Evolutionary conservation across 2,888 invertebrate genomes (phyloP).

Genomic region (Trachelus troglodyta): DNA sequence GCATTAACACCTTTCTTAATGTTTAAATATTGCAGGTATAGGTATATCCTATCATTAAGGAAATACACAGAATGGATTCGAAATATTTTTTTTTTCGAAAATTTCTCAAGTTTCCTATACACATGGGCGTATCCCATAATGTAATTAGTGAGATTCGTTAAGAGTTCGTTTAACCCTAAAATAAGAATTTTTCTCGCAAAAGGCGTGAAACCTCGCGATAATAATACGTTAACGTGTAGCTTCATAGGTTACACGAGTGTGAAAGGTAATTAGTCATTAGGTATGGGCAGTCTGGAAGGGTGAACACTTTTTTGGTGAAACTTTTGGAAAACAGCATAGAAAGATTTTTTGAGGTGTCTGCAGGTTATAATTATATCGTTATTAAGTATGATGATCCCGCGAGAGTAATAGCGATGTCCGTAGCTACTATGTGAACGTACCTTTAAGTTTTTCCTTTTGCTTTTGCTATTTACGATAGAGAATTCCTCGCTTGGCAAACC

Average conservation of each 20-base stretch:
- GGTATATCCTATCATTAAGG: conserved; percentile 15
- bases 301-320: neutral
- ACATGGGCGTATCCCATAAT: conserved; percentile 8
- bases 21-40: neutral
- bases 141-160: conserved; percentile 8
- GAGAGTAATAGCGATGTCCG: conserved; percentile 1
- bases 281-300: neutral
- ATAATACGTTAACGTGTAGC: conserved; percentile 15
- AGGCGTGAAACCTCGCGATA: conserved; percentile 20
- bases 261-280: conserved; percentile 16
- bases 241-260: neutral
- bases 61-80: neutral
- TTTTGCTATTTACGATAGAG: conserved; percentile 13
- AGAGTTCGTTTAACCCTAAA: conserved; percentile 10
- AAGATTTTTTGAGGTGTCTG: neutral
- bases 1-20: conserved; percentile 6
- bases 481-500: neutral
- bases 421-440: neutral
- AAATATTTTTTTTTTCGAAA: neutral
- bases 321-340: neutral
- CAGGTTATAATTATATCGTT: conserved; percentile 27
- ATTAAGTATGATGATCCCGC: conserved; percentile 22
- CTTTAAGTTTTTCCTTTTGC: neutral
- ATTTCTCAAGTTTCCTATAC: neutral
- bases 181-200: conserved; percentile 22